Conservation (phyloP, 1,140 invertebrate species). For the Latrodectus geometricus region DNA sequence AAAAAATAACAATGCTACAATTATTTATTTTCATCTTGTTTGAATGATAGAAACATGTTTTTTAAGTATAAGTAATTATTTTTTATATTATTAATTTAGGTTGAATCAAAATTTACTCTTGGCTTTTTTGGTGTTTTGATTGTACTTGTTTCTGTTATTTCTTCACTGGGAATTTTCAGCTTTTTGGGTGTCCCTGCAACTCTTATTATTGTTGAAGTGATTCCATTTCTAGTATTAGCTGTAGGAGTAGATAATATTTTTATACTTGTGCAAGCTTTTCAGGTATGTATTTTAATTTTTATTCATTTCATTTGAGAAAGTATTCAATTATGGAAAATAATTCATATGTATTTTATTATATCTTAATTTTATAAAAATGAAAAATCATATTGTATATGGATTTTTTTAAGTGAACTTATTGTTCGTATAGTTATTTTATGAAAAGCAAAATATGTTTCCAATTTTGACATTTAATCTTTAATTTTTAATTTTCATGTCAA, state of each 20-base stretch:
- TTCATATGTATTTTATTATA: too few species aligned
- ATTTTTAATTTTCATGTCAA: too few species aligned
- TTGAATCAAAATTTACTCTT: slow-evolving; percentile 70
- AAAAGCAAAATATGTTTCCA: too few species aligned
- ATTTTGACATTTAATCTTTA: too few species aligned
- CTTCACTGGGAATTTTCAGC: slow-evolving; percentile 87
- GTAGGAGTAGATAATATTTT: slow-evolving; percentile 97
- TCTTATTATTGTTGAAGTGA: slow-evolving; percentile 91
- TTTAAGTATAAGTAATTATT: not conserved
- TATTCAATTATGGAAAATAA: too few species aligned
- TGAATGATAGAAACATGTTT: not conserved
- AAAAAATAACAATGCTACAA: too few species aligned
- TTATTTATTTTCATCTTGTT: not conserved
- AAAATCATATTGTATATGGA: too few species aligned
- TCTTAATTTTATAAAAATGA: too few species aligned
- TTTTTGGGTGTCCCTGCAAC: slow-evolving; percentile 83
- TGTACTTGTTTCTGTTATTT: slow-evolving; percentile 83
- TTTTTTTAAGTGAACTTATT: too few species aligned
- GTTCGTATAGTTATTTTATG: too few species aligned
- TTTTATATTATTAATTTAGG: slow-evolving; percentile 68
- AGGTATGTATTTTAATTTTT: slow-evolving; percentile 65
- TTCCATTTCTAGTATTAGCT: slow-evolving; percentile 91
- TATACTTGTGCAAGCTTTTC: slow-evolving; percentile 82
- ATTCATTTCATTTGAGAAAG: too few species aligned
- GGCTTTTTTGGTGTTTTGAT: slow-evolving; percentile 87